Conservation (phyloP, 2,797 vertebrate genomes). For the Bradypodion ventrale region DNA sequence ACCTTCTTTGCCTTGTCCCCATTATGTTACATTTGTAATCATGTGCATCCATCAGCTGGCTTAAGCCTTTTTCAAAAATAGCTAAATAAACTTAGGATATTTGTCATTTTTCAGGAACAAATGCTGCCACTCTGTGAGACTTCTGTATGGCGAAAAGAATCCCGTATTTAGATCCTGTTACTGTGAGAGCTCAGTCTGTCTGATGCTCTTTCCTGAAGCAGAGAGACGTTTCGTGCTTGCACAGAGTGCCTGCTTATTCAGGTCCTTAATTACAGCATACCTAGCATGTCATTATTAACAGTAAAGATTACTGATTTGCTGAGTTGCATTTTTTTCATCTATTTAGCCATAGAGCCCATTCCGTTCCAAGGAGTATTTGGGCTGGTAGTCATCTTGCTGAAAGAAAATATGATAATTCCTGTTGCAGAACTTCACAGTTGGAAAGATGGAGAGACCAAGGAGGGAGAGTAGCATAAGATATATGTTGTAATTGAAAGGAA, state of each 20-base stretch:
- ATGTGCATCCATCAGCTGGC: constrained; percentile 28
- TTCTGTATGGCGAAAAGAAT: constrained; percentile 40
- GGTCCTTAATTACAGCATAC: constrained; percentile 24
- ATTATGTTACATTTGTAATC: constrained; percentile 18
- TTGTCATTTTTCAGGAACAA: constrained; percentile 41
- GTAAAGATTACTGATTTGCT: constrained; percentile 11
- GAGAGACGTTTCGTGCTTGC: constrained; percentile 13
- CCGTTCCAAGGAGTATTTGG: constrained; percentile 1
- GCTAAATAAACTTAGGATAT: constrained; percentile 27
- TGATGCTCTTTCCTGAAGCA: constrained; percentile 28
- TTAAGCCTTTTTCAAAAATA: constrained; percentile 24
- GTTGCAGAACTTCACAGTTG: not conserved
- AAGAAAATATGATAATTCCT: not conserved
- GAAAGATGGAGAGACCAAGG: not conserved
- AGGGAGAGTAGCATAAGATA: not conserved
- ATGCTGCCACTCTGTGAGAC: constrained; percentile 30
- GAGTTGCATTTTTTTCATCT: constrained; percentile 25
- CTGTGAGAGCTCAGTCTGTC: not conserved
- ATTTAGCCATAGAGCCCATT: not conserved
- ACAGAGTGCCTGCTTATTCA: constrained; percentile 38
- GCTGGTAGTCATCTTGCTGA: not conserved
- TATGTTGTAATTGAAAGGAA: not conserved
- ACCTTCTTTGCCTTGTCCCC: not conserved
- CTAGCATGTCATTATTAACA: constrained; percentile 37
- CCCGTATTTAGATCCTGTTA: constrained; percentile 39